Conservation (phyloP, 2,888 invertebrate genomes). For the Lasioglossum lativentre region DNA sequence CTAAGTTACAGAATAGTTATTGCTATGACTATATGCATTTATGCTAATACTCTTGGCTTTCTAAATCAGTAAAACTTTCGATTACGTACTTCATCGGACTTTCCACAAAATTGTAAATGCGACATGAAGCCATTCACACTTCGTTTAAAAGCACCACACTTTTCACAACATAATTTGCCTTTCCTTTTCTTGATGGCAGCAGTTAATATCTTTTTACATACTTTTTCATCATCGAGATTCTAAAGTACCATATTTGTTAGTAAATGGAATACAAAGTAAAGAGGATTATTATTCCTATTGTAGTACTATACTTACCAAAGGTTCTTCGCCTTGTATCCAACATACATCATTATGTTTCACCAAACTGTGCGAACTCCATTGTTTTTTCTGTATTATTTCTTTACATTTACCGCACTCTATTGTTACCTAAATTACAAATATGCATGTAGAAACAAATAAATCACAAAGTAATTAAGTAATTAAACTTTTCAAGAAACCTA, state of each 20-base stretch:
- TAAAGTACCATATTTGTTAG: slow-evolving; percentile 77
- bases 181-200: slow-evolving; percentile 83
- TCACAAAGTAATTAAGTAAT: neutral
- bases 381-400: slow-evolving; percentile 78
- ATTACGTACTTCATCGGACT: slow-evolving; percentile 84
- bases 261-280: neutral
- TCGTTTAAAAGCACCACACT: slow-evolving; percentile 84
- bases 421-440: slow-evolving; percentile 40
- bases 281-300: slow-evolving; percentile 1
- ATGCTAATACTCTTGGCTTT: neutral
- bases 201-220: slow-evolving; percentile 84
- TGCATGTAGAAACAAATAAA: neutral
- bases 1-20: slow-evolving; percentile 59
- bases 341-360: slow-evolving; percentile 86
- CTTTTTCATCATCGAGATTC: slow-evolving; percentile 85
- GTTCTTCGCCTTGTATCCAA: slow-evolving; percentile 86
- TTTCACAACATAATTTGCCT: slow-evolving; percentile 86
- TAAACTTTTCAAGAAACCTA: slow-evolving; percentile 25
- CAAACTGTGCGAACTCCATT: slow-evolving; percentile 86
- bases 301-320: slow-evolving; percentile 84
- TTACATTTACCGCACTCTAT: slow-evolving; percentile 85
- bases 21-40: neutral
- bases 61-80: neutral
- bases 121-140: slow-evolving; percentile 87
- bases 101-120: slow-evolving; percentile 87